Conservation (phyloP, 2,888 invertebrate species). For the Vannuccia rotundouncinata region DNA sequence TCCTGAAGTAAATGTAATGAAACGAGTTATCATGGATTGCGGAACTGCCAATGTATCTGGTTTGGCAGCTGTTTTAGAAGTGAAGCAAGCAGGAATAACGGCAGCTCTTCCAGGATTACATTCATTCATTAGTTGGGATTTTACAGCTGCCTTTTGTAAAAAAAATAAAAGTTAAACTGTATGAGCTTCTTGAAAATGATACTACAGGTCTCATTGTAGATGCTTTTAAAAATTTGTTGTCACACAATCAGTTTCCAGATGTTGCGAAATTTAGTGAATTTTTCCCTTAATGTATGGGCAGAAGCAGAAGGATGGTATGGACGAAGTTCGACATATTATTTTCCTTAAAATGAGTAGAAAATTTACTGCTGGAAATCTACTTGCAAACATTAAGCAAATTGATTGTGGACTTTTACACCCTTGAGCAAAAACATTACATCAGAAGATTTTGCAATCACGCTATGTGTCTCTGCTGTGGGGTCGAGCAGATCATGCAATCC, state of each 20-base stretch:
- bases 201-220: neutral
- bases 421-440: neutral
- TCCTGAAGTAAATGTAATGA: neutral
- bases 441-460: constrained; percentile 6
- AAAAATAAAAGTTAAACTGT: neutral
- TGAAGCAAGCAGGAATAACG: neutral
- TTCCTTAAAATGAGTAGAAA: constrained; percentile 17
- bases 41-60: constrained; percentile 15
- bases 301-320: neutral
- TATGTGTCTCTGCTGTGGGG: constrained; percentile 21
- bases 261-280: neutral
- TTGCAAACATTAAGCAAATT: neutral
- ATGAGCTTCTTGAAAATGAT: constrained; percentile 4
- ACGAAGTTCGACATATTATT: constrained; percentile 10
- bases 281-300: neutral
- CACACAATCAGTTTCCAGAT: neutral
- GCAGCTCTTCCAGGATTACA: constrained; percentile 31
- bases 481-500: constrained; percentile 14
- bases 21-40: constrained; percentile 27
- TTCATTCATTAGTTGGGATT: constrained; percentile 35
- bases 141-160: constrained; percentile 28
- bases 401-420: constrained; percentile 13
- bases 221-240: neutral
- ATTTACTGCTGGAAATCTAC: neutral
- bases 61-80: constrained; percentile 26